These are phyloP conservation scores for Atherinosoma microstoma DNA, from an alignment of 2,797 vertebrate genomes.

Conservation along the genomic window DNA sequence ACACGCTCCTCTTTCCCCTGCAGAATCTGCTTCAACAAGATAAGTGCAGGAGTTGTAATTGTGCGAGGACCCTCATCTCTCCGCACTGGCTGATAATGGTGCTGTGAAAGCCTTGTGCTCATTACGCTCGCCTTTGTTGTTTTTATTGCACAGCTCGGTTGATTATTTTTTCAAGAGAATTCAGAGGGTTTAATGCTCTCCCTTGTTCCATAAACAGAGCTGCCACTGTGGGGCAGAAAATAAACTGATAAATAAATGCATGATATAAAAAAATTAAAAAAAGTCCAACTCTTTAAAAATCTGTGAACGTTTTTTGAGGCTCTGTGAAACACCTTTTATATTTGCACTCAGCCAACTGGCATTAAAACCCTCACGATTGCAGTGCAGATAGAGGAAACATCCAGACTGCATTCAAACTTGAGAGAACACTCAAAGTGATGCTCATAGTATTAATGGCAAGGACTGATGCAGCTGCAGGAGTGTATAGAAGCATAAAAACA, in stretches of 20 bases:
- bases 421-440: slow-evolving; percentile 47
- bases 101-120: slow-evolving; percentile 77
- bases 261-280: slow-evolving; percentile 24
- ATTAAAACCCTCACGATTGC: slow-evolving; percentile 32
- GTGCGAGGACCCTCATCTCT: slow-evolving; percentile 79
- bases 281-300: slow-evolving; percentile 30
- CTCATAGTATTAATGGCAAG: slow-evolving; percentile 60
- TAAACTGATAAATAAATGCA: slow-evolving; percentile 55
- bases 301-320: slow-evolving; percentile 12
- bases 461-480: slow-evolving; percentile 48
- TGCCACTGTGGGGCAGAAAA: slow-evolving; percentile 37
- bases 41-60: slow-evolving; percentile 83
- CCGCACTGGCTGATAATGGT: slow-evolving; percentile 76
- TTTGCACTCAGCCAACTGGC: slow-evolving; percentile 36
- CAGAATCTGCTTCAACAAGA: slow-evolving; percentile 82
- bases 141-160: slow-evolving; percentile 72
- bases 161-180: slow-evolving; percentile 74
- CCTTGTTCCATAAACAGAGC: slow-evolving; percentile 58
- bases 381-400: slow-evolving; percentile 49
- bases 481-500: slow-evolving; percentile 52
- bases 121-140: slow-evolving; percentile 79
- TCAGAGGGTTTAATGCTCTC: slow-evolving; percentile 64
- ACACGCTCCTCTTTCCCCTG: slow-evolving; percentile 52
- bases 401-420: slow-evolving; percentile 51
- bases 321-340: slow-evolving; percentile 47